Base-by-base conservation (phyloP, 2,113 vertebrate species). In the Lampris megalopsis region DNA sequence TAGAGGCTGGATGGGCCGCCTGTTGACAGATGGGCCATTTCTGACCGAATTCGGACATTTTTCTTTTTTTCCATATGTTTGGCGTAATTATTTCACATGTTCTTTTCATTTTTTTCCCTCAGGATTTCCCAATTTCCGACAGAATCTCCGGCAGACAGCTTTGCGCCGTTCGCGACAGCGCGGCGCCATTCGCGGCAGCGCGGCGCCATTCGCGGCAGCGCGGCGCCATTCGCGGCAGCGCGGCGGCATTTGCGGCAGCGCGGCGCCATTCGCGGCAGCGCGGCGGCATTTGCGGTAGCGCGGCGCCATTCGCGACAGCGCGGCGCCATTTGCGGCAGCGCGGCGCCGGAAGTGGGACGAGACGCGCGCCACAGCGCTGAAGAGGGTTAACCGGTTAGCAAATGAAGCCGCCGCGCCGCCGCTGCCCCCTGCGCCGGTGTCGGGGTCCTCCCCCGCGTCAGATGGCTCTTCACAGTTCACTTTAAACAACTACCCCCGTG, bases 1-100 rank as follows among this genome's bases (percentile, higher is more conserved):
- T 83, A 79, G 88, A 87, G 87, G 80, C 88, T 84, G 47, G 81
- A 81, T 70, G 68, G 71, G 80, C 58, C 76, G 73, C 56, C 71
- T 6, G 50, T 24, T 52, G 13, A 43, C 69, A 10, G 68, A 3
- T 8, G 58, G 36, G 52, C 70, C 41, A 24, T 24, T 24, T 24
- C 24, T 24, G 24, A 24, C 24, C 24, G 24, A 24, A 24, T 24
- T 24, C 24, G 24, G 24, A 24, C 24, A 24, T 24, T 24, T 24
- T 24, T 24, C 24, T 24, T 24, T 24, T 24, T 24, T 24, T 0
- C 24, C n/a, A n/a, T n/a, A 24, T 24, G 24, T 24, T 24, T 24
- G 24, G 24, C 24, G 24, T 24, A 24, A 24, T 24, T 24, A 24
- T 24, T 24, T 24, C 24, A 24, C 24, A 24, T 24, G 24, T 24